These are phyloP conservation scores for Hirtodrosophila duncani DNA, from an alignment of 2,888 invertebrate genomes.

Conservation along the genomic window DNA sequence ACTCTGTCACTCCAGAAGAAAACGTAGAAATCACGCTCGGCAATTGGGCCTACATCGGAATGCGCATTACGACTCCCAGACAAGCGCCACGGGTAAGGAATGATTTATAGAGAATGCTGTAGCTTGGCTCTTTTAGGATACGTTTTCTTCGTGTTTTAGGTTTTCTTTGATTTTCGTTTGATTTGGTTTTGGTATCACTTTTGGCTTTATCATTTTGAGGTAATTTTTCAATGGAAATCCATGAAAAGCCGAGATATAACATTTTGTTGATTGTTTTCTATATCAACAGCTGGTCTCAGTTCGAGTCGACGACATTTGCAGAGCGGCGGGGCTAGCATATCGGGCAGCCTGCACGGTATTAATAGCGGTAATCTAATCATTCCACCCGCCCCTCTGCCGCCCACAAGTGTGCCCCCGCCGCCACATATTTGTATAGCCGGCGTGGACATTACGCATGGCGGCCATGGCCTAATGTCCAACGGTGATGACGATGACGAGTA, in stretches of 20 bases:
- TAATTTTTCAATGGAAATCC: too few relatives aligned
- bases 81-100: constrained; percentile 78
- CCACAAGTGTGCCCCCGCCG: constrained; percentile 78
- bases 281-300: constrained; percentile 73
- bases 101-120: too few relatives aligned
- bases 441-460: constrained; percentile 69
- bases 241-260: too few relatives aligned
- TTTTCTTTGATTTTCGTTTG: constrained; percentile 50
- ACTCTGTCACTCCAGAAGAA: constrained; percentile 80
- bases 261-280: background rate
- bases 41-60: constrained; percentile 78
- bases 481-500: constrained; percentile 71
- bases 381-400: constrained; percentile 78
- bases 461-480: constrained; percentile 70
- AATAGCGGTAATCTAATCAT: constrained; percentile 77
- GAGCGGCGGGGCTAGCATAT: constrained; percentile 77
- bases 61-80: constrained; percentile 79
- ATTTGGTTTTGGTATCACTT: too few relatives aligned
- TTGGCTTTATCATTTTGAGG: constrained; percentile 37
- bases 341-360: constrained; percentile 78
- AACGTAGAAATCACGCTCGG: constrained; percentile 77
- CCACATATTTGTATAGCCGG: constrained; percentile 78
- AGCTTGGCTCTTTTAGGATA: constrained; percentile 41
- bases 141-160: constrained; percentile 43
- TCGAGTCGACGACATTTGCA: constrained; percentile 79